Evolutionary conservation across 2,888 invertebrate genomes (phyloP).

Genomic region (Ormyrus labotus): DNA sequence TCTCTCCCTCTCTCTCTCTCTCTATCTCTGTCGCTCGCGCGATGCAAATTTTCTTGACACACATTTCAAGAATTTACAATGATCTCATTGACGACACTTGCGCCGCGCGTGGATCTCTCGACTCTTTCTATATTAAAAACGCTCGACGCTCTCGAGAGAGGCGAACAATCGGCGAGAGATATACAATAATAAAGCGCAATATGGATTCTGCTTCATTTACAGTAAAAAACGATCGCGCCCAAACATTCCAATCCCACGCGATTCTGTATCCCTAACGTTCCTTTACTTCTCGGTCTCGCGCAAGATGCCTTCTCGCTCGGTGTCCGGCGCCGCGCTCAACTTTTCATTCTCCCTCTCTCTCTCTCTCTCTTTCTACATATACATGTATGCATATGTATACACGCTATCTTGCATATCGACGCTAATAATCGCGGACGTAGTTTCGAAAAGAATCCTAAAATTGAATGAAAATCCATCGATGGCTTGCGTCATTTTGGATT

Average conservation of each 20-base stretch:
- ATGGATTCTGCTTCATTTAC: slow-evolving; percentile 24
- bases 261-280: slow-evolving; percentile 59
- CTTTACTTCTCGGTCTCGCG: background rate
- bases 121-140: too few species aligned
- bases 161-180: background rate
- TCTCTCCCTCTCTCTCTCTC: too few species aligned
- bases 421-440: slow-evolving; percentile 31
- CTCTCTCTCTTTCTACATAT: background rate
- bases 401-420: background rate
- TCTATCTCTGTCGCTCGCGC: too few species aligned
- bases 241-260: slow-evolving; percentile 70
- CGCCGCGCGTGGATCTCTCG: too few species aligned
- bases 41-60: background rate
- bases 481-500: too few species aligned
- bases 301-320: slow-evolving; percentile 16
- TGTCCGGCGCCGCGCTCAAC: background rate
- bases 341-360: slow-evolving; percentile 10
- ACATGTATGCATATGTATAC: too few species aligned
- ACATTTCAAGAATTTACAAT: slow-evolving; percentile 5
- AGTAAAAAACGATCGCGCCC: slow-evolving; percentile 66
- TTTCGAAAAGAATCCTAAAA: background rate
- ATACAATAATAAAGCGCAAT: slow-evolving; percentile 3
- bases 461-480: too few species aligned
- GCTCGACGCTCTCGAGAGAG: too few species aligned
- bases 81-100: background rate